phyloP scores from a whole-genome alignment of 2,797 vertebrate species.

The Hybognathus amarus region DNA sequence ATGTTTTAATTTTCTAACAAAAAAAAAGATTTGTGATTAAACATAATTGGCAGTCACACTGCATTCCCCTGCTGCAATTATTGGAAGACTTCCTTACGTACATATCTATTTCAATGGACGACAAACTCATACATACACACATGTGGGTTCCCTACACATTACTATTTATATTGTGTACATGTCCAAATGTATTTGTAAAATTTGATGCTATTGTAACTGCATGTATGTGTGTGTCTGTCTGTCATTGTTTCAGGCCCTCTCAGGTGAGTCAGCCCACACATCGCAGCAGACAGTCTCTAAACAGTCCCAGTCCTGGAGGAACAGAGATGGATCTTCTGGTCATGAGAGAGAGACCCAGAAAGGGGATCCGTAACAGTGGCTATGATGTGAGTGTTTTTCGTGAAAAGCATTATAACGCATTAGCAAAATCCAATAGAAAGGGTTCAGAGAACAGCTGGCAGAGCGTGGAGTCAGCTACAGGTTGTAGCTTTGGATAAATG shows the following conservation, averaged over 20 bases:
- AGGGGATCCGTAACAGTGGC: constrained; percentile 95
- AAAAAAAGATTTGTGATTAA: too few species aligned
- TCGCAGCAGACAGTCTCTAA: constrained; percentile 95
- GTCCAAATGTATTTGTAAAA: not conserved
- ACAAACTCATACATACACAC: not conserved
- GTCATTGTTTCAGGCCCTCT: constrained; percentile 79
- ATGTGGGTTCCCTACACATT: not conserved
- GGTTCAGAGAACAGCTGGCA: not conserved
- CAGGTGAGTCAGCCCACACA: constrained; percentile 87
- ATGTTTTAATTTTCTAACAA: too few species aligned
- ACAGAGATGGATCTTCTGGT: constrained; percentile 99
- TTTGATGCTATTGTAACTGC: not conserved
- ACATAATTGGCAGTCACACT: too few species aligned
- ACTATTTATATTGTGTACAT: not conserved
- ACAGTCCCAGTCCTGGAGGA: constrained; percentile 95
- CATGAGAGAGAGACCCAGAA: constrained; percentile 91
- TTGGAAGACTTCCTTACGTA: too few species aligned
- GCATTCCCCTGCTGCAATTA: too few species aligned
- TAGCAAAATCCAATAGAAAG: constrained; percentile 3
- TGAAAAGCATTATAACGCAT: not conserved
- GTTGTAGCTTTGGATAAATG: not conserved
- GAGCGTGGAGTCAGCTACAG: not conserved
- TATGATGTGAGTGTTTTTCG: constrained; percentile 89
- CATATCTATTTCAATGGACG: not conserved
- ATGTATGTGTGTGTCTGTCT: constrained; percentile 48